A percentile compares a stretch with the other conserved stretches of the same genome.
phyloP scores from a whole-genome alignment of 2,888 invertebrate species.

The Zelleria hepariella region DNA sequence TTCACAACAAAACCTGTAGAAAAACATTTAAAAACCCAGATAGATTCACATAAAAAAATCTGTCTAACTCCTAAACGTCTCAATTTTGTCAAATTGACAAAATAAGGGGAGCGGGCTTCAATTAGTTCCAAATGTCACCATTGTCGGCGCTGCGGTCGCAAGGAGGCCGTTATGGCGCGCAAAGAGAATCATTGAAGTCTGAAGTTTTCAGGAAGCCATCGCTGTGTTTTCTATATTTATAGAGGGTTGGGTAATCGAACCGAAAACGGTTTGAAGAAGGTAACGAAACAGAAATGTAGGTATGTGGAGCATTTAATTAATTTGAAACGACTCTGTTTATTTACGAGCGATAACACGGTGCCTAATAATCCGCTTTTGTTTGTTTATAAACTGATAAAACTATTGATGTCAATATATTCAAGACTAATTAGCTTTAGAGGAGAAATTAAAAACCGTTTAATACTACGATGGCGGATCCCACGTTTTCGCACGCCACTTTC shows the following conservation, averaged over 20 bases:
- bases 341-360: not conserved
- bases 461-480: not conserved
- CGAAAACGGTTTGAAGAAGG: not conserved
- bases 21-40: not conserved
- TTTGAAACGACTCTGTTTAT: not conserved
- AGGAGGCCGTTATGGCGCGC: conserved; percentile 37
- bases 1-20: not conserved
- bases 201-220: not conserved
- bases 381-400: not conserved
- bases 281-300: not conserved
- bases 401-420: not conserved
- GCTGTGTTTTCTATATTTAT: not conserved
- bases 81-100: not conserved
- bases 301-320: not conserved
- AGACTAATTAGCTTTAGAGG: not conserved
- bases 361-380: too few species aligned
- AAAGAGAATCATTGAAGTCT: conserved; percentile 14
- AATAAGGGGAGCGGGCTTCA: conserved; percentile 14
- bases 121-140: conserved; percentile 33
- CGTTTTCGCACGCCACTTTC: not conserved
- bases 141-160: conserved; percentile 28
- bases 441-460: not conserved
- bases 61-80: not conserved
- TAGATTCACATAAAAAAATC: not conserved
- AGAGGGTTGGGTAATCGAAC: not conserved